Conservation (phyloP, 1,140 invertebrate species). For the Asobara japonica region DNA sequence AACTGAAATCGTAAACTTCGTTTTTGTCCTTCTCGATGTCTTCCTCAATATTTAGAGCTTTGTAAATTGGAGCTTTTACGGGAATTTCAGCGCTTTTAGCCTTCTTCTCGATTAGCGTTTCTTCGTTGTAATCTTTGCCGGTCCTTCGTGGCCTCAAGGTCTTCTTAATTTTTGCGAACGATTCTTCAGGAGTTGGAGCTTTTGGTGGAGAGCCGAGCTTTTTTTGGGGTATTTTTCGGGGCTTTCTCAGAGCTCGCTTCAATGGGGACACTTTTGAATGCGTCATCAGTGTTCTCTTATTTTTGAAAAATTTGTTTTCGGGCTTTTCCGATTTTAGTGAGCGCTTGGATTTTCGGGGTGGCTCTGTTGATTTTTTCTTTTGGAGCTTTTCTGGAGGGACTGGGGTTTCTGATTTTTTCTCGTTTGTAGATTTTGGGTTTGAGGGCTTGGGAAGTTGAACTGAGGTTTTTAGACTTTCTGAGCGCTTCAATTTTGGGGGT, state of each 20-base stretch:
- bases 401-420: not conserved
- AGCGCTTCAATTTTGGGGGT: not conserved
- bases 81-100: not conserved
- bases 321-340: not conserved
- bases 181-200: constrained; percentile 23
- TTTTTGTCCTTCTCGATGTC: constrained; percentile 27
- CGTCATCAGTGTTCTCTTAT: not conserved
- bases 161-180: constrained; percentile 36
- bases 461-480: not conserved
- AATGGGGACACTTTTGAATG: not conserved
- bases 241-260: constrained; percentile 12
- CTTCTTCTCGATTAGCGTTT: constrained; percentile 18
- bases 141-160: constrained; percentile 17
- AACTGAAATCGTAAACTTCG: constrained; percentile 41
- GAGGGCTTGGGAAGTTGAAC: not conserved
- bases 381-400: no score
- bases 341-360: not conserved
- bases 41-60: constrained; percentile 14
- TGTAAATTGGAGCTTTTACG: constrained; percentile 39
- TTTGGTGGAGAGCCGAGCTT: not conserved
- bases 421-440: not conserved
- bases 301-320: constrained; percentile 35
- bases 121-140: constrained; percentile 32
- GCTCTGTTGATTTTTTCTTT: not conserved
- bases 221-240: not conserved